A percentile compares a stretch with the other conserved stretches of the same genome.
Conservation (phyloP, 1,140 invertebrate species). For the Meloidogyne chitwoodi region DNA sequence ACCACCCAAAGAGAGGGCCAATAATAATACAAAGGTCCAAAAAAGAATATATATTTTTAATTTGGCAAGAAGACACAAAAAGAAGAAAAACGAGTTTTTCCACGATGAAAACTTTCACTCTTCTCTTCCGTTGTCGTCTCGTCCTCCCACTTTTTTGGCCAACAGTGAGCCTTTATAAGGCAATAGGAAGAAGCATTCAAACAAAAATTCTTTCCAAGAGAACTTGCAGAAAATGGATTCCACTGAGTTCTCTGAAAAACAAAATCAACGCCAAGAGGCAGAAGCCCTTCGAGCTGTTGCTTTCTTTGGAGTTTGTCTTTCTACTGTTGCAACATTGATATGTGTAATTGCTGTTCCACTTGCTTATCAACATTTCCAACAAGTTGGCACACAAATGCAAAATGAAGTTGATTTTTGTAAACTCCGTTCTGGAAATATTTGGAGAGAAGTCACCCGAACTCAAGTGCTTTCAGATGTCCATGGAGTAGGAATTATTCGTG, state of each 20-base stretch:
- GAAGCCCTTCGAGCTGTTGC: constrained; percentile 20
- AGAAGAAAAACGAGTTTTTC: neutral
- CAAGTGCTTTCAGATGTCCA: constrained; percentile 7
- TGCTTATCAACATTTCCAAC: constrained; percentile 42
- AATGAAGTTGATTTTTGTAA: constrained; percentile 46
- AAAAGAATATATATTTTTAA: neutral
- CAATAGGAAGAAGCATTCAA: neutral
- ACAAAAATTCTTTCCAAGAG: neutral
- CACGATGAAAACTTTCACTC: neutral
- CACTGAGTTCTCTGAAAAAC: neutral
- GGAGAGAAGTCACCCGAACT: constrained; percentile 31
- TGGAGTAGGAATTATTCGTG: neutral
- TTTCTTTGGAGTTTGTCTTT: constrained; percentile 27
- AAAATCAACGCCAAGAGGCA: constrained; percentile 25
- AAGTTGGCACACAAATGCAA: constrained; percentile 16
- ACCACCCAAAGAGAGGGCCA: neutral
- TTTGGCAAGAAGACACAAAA: neutral
- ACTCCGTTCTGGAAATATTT: constrained; percentile 40
- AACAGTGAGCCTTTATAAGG: neutral
- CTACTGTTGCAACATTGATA: constrained; percentile 34
- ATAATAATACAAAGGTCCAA: neutral
- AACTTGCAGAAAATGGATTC: neutral
- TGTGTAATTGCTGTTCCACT: constrained; percentile 43
- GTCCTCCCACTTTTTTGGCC: neutral
- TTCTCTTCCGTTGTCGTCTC: neutral